Percentiles rank a stretch among this genome's conserved stretches.
Conservation (phyloP, 2,888 invertebrate species). For the Epistrophella euchroma region DNA sequence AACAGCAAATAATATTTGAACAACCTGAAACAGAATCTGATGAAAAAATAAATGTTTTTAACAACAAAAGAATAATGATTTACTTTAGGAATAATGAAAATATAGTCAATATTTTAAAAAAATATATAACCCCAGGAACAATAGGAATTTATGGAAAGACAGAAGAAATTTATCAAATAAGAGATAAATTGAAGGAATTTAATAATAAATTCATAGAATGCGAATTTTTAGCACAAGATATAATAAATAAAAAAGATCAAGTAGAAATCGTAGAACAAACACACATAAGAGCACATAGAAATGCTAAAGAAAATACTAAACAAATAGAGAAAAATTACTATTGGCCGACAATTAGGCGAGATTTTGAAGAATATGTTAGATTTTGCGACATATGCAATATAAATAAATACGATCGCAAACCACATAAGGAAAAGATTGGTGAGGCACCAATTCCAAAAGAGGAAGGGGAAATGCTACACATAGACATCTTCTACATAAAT, state of each 20-base stretch:
- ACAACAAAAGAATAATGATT: slow-evolving; percentile 18
- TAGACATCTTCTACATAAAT: slow-evolving; percentile 31
- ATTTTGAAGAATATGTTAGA: slow-evolving; percentile 36
- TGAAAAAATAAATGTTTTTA: slow-evolving; percentile 16
- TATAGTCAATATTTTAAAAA: not conserved
- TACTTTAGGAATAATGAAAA: not conserved
- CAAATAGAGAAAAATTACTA: slow-evolving; percentile 36
- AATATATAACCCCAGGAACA: slow-evolving; percentile 10
- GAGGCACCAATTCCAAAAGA: slow-evolving; percentile 37
- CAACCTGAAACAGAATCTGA: slow-evolving; percentile 19
- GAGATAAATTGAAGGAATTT: slow-evolving; percentile 18
- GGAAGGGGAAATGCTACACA: slow-evolving; percentile 16
- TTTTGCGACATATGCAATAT: slow-evolving; percentile 19
- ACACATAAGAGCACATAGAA: slow-evolving; percentile 31
- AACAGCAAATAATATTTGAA: slow-evolving; percentile 38
- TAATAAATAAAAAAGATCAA: slow-evolving; percentile 32
- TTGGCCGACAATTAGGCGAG: slow-evolving; percentile 49
- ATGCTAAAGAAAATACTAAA: slow-evolving; percentile 33
- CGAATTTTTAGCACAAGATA: slow-evolving; percentile 35
- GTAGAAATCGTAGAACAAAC: slow-evolving; percentile 29
- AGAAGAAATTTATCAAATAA: slow-evolving; percentile 27
- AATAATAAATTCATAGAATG: slow-evolving; percentile 44
- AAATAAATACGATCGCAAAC: slow-evolving; percentile 39
- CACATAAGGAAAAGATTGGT: slow-evolving; percentile 32
- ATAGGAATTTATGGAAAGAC: not conserved